Evolutionary conservation across 2,797 vertebrate species (phyloP).

Genomic region (Gobionotothen gibberifrons): DNA sequence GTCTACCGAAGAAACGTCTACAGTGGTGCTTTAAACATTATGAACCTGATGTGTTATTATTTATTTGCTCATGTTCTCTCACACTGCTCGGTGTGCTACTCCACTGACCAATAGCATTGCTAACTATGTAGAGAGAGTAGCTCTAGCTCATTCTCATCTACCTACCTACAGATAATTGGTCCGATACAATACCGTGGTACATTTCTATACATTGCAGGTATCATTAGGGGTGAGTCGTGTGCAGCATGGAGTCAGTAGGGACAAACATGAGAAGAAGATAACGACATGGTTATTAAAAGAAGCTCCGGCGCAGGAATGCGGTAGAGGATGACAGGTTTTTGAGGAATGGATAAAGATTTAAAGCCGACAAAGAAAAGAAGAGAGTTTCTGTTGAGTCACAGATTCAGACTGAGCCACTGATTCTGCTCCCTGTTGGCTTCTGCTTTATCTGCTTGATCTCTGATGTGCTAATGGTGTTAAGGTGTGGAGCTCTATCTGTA

Average conservation of each 20-base stretch:
- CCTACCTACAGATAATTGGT: conserved; percentile 54
- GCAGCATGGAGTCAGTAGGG: conserved; percentile 31
- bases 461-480: conserved; percentile 42
- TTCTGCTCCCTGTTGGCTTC: conserved; percentile 40
- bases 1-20: conserved; percentile 2
- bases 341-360: conserved; percentile 62
- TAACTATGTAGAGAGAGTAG: conserved; percentile 34
- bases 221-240: conserved; percentile 58
- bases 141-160: conserved; percentile 31
- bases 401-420: conserved; percentile 49
- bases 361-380: conserved; percentile 27
- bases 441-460: conserved; percentile 42
- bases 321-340: conserved; percentile 64
- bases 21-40: conserved; percentile 14
- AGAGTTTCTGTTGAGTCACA: conserved; percentile 44
- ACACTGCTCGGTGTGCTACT: conserved; percentile 5
- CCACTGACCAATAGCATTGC: conserved; percentile 49
- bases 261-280: conserved; percentile 57
- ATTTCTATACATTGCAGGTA: conserved; percentile 41
- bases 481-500: not conserved
- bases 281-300: conserved; percentile 68
- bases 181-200: conserved; percentile 26
- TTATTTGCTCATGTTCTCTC: conserved; percentile 35
- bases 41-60: conserved; percentile 29
- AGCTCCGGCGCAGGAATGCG: conserved; percentile 50